Conservation (phyloP, 92 coral and sea anemone species). For the Palythoa grandiflora region DNA sequence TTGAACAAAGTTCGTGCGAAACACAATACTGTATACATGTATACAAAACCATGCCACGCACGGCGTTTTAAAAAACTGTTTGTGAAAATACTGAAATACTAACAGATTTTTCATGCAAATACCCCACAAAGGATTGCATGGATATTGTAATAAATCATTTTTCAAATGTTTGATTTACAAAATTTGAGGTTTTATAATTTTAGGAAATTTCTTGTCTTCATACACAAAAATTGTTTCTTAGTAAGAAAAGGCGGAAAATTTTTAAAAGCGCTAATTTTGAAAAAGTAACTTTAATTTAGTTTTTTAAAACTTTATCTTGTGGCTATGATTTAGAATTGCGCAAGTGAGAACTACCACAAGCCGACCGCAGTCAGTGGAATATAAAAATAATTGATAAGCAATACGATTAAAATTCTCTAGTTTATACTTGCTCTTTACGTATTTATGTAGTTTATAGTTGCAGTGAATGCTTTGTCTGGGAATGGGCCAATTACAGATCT, state of each 20-base stretch:
- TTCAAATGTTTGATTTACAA: not conserved
- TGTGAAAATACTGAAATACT: too few species aligned
- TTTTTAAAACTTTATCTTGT: not conserved
- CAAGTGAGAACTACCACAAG: slow-evolving; percentile 2
- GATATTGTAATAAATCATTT: not conserved
- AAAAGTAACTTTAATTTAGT: too few species aligned
- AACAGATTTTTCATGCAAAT: too few species aligned
- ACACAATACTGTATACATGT: not conserved
- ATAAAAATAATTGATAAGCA: slow-evolving; percentile 23
- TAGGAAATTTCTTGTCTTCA: not conserved
- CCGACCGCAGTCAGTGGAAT: slow-evolving; percentile 18
- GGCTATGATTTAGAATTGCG: not conserved
- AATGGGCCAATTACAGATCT: slow-evolving; percentile 2
- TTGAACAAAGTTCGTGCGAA: not conserved
- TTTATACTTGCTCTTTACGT: slow-evolving; percentile 8
- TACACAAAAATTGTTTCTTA: not conserved
- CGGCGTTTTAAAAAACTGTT: not conserved
- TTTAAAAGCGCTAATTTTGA: not conserved
- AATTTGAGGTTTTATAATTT: not conserved
- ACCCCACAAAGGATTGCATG: too few species aligned
- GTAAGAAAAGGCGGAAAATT: not conserved
- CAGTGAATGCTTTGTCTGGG: slow-evolving; percentile 39
- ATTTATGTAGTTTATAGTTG: slow-evolving; percentile 35
- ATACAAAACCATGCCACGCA: not conserved
- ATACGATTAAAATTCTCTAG: slow-evolving; percentile 2